Evolutionary conservation across 2,888 invertebrate genomes (phyloP), one percentile per base, ranked within the genome.

Genomic region (Notodonta ziczac): DNA sequence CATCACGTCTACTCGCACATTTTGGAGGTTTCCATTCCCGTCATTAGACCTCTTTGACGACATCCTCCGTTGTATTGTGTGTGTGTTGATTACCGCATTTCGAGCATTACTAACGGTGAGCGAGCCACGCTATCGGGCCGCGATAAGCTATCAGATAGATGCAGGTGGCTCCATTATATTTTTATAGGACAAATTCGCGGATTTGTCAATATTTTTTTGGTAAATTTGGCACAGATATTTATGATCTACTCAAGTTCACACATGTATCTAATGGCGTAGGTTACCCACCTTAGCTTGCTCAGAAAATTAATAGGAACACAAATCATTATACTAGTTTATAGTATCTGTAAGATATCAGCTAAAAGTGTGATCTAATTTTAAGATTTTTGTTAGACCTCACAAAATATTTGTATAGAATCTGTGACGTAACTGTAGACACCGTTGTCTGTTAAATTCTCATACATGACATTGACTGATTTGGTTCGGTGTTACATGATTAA

Each of bases 91-190:
- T 55, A 40, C 56, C 62, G 64, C 67, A 62, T 69, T 64, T 69
- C 62, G 66, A 65, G 69, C 57, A 16, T 58, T 62, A 76, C 77
- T 76, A 70, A 60, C 50, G 54, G 60, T 35, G 35, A 14, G 39
- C 24, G 54, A 63, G 13, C 13, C 56, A 57, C 42, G 53, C 53
- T 71, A 73, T 69, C 72, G 62, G 62, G 35, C 46, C 9, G 54
- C 61, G 69, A 70, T 73, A 70, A 58, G 55, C 53, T 69, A 70
- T 70, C 66, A 62, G 12, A 42, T 55, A 61, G 51, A 48, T 12
- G 35, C 39, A 44, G 56, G n/a, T 56, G 44, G 39, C 39, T 50
- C 39, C 10, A 16, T 56, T 24, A 56, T 39, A 40, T 14, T 55
- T 42, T 42, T 56, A 44, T 56, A 6, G 16, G 56, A 56, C 16